Percentiles rank a stretch among this genome's conserved stretches.
phyloP scores from a whole-genome alignment of 2,797 vertebrate species.

The Echiichthys vipera region DNA sequence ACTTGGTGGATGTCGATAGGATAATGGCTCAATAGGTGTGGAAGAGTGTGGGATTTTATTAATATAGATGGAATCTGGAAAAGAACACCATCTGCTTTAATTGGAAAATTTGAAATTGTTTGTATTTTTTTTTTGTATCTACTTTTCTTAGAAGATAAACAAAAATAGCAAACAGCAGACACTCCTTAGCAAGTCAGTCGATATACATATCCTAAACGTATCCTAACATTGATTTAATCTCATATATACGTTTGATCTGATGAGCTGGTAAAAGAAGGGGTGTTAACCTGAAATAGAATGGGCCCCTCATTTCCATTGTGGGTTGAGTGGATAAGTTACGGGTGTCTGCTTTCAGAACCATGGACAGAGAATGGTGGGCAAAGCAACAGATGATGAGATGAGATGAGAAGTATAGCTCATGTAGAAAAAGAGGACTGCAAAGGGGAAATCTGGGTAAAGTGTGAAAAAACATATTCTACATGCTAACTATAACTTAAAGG shows the following conservation, averaged over 20 bases:
- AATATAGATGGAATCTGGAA: neutral
- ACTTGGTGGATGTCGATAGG: neutral
- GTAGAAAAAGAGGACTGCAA: neutral
- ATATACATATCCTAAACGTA: no score
- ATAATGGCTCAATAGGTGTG: neutral
- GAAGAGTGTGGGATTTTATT: neutral
- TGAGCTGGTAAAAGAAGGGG: neutral
- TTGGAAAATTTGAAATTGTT: neutral
- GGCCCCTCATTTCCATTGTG: neutral
- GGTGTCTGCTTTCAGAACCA: constrained; percentile 6
- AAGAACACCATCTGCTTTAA: neutral
- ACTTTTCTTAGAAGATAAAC: neutral
- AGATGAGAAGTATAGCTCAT: neutral
- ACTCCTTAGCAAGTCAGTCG: no score
- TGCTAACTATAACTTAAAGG: neutral
- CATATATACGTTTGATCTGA: neutral
- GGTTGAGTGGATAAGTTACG: neutral
- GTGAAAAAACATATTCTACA: neutral
- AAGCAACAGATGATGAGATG: constrained; percentile 6
- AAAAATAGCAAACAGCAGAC: no score
- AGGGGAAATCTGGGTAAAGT: neutral
- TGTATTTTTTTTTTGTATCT: neutral
- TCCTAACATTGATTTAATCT: neutral
- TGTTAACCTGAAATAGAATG: neutral
- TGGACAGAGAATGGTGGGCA: neutral